Base-by-base conservation (phyloP, 2,797 vertebrate species). In the Sebastes minor region DNA sequence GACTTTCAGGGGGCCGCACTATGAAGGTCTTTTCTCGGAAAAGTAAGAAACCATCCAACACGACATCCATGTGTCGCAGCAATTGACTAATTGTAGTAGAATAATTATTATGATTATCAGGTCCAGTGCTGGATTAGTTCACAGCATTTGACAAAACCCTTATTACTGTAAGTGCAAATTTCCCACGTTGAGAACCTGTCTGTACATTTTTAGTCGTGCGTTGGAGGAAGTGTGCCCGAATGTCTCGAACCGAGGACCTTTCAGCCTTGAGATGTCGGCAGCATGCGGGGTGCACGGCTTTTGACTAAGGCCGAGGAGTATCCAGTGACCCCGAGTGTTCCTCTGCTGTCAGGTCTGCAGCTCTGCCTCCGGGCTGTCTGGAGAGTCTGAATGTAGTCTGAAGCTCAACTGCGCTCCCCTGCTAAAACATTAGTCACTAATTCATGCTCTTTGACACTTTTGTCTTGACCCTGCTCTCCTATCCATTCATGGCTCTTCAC, bases 311-410 rank as follows among this genome's bases (percentile, higher is more conserved):
- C 77, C 2, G 8, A 80, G 20, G 64, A 81, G 61, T 52, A 82
- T 70, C 71, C 75, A 68, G 74, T n/a, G 72, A 91, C 88, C 84
- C 81, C 12, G 18, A 66, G 60, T 78, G 85, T 68, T 84, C 64
- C 71, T 83, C 71, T 67, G 76, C 91, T 90, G 87, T 87, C 81
- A 82, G 78, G 79, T 86, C 71, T 52, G 49, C 60, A 73, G 81
- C 64, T 73, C 76, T 78, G 85, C 88, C 88, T 80, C 55, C 32
- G 42, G 85, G 86, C 82, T 76, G 67, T 81, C 88, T 78, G 72
- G 33, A 79, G 66, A 82, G 70, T 74, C 79, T 84, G 86, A 85
- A 85, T 83, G 74, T 68, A 84, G 76, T 86, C 80, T 66, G 80
- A 88, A 86, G 81, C 79, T 82, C 49, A 30, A 63, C 64, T 56